Conservation (phyloP, 1,140 invertebrate genomes). For the Apis florea region DNA sequence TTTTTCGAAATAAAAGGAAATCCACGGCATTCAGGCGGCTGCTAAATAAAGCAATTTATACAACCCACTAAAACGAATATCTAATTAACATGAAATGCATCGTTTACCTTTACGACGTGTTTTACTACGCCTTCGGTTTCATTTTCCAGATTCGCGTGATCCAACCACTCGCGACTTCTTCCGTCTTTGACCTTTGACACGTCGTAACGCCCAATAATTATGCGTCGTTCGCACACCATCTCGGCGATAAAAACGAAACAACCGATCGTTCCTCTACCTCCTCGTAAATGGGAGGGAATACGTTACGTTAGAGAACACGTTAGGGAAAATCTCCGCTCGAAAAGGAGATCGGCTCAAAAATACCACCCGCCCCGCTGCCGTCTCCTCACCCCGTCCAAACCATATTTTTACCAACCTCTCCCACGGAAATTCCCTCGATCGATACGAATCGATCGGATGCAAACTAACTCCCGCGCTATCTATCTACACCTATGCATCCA, state of each 20-base stretch:
- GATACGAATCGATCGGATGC: conserved; percentile 38
- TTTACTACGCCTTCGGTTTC: conserved; percentile 23
- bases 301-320: neutral
- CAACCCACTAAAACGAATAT: conserved; percentile 18
- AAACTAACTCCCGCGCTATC: too few species aligned
- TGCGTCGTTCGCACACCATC: neutral
- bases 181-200: conserved; percentile 12
- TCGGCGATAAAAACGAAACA: neutral
- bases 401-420: conserved; percentile 36
- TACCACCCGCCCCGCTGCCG: too few species aligned
- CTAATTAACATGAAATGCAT: conserved; percentile 41
- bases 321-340: neutral
- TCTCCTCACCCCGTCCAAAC: neutral
- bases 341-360: too few species aligned
- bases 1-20: conserved; percentile 2
- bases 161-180: neutral
- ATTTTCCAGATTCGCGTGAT: conserved; percentile 32
- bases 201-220: conserved; percentile 28
- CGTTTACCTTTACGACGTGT: conserved; percentile 28
- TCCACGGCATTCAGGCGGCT: neutral
- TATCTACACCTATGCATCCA: too few species aligned
- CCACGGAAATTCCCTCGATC: conserved; percentile 35
- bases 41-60: conserved; percentile 1
- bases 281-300: neutral
- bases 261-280: too few species aligned